These are phyloP conservation scores for Pomacea maculata DNA, from an alignment of 1,140 invertebrate genomes.

Conservation along the genomic window DNA sequence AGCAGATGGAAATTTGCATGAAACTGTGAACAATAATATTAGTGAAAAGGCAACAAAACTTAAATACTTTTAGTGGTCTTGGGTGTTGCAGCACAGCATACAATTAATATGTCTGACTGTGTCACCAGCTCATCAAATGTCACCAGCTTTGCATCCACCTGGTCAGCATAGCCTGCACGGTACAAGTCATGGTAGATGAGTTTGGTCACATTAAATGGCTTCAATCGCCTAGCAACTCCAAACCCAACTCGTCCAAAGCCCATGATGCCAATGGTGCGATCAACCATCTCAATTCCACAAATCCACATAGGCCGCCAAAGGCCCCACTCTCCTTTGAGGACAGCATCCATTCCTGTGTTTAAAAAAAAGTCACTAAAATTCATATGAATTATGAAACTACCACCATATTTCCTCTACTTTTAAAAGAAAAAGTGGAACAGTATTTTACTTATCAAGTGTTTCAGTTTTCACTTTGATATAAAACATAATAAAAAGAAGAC, in stretches of 20 bases:
- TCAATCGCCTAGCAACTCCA: slow-evolving; percentile 75
- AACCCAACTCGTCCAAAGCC: slow-evolving; percentile 79
- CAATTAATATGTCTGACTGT: slow-evolving; percentile 59
- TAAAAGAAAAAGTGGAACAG: too few species aligned
- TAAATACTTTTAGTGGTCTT: slow-evolving; percentile 29
- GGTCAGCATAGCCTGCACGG: slow-evolving; percentile 68
- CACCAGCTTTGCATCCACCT: slow-evolving; percentile 75
- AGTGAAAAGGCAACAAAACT: too few species aligned
- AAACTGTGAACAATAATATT: too few species aligned
- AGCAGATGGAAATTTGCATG: too few species aligned
- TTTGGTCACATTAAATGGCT: slow-evolving; percentile 74
- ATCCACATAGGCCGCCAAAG: slow-evolving; percentile 89
- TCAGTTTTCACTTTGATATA: too few species aligned
- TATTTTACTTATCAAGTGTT: too few species aligned
- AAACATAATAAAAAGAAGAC: too few species aligned
- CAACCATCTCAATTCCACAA: slow-evolving; percentile 82
- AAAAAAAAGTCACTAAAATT: too few species aligned
- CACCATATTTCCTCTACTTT: too few species aligned
- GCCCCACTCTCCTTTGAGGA: slow-evolving; percentile 55
- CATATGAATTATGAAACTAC: too few species aligned
- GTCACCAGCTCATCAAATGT: slow-evolving; percentile 23
- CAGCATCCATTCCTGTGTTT: slow-evolving; percentile 48
- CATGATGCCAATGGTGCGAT: slow-evolving; percentile 85
- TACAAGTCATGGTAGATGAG: slow-evolving; percentile 79
- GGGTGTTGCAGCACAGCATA: slow-evolving; percentile 55